Evolutionary conservation across 2,113 vertebrate species (phyloP), one percentile per base, ranked within the genome.

Genomic region (Calyptomena viridis): DNA sequence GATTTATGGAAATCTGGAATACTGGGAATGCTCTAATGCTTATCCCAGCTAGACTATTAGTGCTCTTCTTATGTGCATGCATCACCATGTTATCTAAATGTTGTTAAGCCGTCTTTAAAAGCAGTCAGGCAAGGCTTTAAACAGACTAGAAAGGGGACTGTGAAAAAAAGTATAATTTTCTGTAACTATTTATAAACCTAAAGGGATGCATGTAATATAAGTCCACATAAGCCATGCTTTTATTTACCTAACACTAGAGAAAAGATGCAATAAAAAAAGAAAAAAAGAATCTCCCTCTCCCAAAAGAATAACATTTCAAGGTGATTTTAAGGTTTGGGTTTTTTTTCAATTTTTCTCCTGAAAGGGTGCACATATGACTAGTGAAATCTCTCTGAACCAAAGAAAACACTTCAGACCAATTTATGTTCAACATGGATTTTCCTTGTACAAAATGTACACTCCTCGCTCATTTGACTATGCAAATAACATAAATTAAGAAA

Each of bases 1-100:
- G 93, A 89, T 93, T 92, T 96, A 94, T 95, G 95, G 94, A 96
- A 96, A 95, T 96, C 87, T 96, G 89, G 91, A 74, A 95, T 96
- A 95, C 91, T 94, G 91, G 87, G 94, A 97, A 96, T 94, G 80
- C 95, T 93, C 55, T 89, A 94, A 94, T 87, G 62, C 94, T 94
- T 92, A 94, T 95, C 82, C 89, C 93, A 94, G 89, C 85, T 73
- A 89, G 83, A 66, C 84, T 95, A 76, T 90, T 90, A 93, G 88
- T 63, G 71, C 67, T 80, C 60, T 66, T 94, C 88, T 81, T 92
- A 69, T 46, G 75, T 56, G 62, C 90, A 82, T 78, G 37, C 80
- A 95, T 84, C 80, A 62, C 76, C 74, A 66, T 92, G 72, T 86
- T 89, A 90, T 87, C 94, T 87, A 67, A 94, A 92, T 64, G 88